Percentiles rank a stretch among this genome's conserved stretches.
Evolutionary conservation across 2,888 invertebrate genomes (phyloP).

Genomic region (Laspeyria flexula): DNA sequence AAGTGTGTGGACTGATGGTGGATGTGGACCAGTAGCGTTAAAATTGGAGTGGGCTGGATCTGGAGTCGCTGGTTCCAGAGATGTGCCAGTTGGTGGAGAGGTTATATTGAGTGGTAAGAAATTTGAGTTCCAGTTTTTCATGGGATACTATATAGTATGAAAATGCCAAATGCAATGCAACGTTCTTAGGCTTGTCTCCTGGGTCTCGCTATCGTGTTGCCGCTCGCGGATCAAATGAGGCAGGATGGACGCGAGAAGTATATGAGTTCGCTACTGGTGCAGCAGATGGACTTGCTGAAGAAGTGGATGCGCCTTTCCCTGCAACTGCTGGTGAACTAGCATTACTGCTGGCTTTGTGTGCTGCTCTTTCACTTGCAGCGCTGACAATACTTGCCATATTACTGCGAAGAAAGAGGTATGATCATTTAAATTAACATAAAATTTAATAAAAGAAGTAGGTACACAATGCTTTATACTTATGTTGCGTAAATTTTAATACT

Average conservation of each 20-base stretch:
- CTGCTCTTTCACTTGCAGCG: conserved; percentile 84
- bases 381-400: conserved; percentile 86
- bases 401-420: conserved; percentile 81
- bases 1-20: conserved; percentile 93
- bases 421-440: not conserved
- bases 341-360: conserved; percentile 82
- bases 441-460: no score
- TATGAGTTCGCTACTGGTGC: conserved; percentile 87
- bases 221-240: conserved; percentile 87
- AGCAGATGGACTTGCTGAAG: conserved; percentile 82
- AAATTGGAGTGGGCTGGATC: conserved; percentile 89
- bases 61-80: conserved; percentile 77
- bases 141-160: no score
- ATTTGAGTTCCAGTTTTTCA: not conserved
- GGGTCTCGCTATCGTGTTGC: conserved; percentile 87
- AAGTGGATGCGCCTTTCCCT: conserved; percentile 79
- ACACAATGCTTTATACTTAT: no score
- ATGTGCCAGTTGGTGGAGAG: conserved; percentile 79
- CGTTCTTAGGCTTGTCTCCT: conserved; percentile 70
- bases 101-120: conserved; percentile 75
- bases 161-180: not conserved
- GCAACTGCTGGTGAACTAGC: conserved; percentile 80
- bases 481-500: no score
- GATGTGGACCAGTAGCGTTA: conserved; percentile 93
- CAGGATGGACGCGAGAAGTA: conserved; percentile 86